These are phyloP conservation scores for Polyploca ridens DNA, from an alignment of 2,888 invertebrate genomes.

Conservation along the genomic window DNA sequence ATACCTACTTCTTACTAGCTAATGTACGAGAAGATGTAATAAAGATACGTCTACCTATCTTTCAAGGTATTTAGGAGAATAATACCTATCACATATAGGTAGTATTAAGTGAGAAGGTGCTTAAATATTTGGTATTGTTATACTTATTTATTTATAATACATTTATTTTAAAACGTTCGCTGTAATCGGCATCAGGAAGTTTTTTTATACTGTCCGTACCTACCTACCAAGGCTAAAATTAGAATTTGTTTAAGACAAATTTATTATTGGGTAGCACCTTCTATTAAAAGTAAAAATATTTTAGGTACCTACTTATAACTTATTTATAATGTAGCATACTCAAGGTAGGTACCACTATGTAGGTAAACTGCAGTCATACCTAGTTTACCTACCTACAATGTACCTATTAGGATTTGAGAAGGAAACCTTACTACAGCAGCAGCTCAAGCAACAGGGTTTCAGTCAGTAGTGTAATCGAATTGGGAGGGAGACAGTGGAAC, in stretches of 20 bases:
- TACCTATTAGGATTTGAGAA: neutral
- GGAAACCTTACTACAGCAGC: neutral
- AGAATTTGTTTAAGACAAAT: no score
- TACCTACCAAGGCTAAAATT: neutral
- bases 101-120: neutral
- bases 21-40: conserved; percentile 27
- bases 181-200: neutral
- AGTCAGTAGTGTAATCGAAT: conserved; percentile 16
- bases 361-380: no score
- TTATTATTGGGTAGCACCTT: neutral
- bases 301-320: no score
- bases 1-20: conserved; percentile 43
- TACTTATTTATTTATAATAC: neutral
- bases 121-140: neutral
- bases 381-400: no score
- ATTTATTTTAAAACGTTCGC: neutral
- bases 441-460: neutral
- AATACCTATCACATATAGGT: no score
- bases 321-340: no score
- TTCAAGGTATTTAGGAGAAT: neutral
- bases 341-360: no score
- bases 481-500: conserved; percentile 43
- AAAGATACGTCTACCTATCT: conserved; percentile 17
- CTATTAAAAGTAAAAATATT: no score
- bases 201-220: neutral